phyloP scores from a whole-genome alignment of 2,888 invertebrate genomes.

The Ectemnius lituratus region DNA sequence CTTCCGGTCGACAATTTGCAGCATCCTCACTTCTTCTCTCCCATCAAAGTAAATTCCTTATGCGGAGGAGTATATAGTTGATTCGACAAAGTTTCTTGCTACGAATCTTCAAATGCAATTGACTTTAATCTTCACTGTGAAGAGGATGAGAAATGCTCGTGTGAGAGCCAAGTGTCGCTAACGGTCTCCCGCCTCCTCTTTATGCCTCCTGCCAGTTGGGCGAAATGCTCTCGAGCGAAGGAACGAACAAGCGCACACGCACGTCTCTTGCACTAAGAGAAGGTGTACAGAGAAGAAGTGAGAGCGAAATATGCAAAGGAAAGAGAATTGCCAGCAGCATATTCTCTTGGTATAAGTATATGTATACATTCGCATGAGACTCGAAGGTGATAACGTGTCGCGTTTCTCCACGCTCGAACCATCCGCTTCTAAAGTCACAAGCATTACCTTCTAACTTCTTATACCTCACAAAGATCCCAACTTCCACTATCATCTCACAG shows the following conservation, averaged over 20 bases:
- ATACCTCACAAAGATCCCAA: too few relatives aligned
- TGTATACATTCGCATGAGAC: constrained; percentile 34
- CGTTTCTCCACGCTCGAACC: constrained; percentile 11
- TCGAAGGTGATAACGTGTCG: constrained; percentile 55
- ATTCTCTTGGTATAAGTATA: constrained; percentile 35
- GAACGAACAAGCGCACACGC: constrained; percentile 38
- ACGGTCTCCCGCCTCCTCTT: constrained; percentile 54
- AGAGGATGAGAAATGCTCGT: constrained; percentile 45
- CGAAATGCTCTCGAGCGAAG: too few relatives aligned
- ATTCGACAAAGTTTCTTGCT: too few relatives aligned
- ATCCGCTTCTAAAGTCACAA: too few relatives aligned
- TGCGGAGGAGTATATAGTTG: too few relatives aligned
- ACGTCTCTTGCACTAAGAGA: constrained; percentile 44
- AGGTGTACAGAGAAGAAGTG: background rate
- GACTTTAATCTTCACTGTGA: constrained; percentile 27
- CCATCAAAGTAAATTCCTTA: background rate
- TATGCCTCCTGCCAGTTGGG: constrained; percentile 29
- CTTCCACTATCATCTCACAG: too few relatives aligned
- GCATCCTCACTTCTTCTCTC: too few relatives aligned
- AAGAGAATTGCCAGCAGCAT: constrained; percentile 41
- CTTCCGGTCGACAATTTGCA: constrained; percentile 34
- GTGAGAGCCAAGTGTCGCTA: constrained; percentile 62
- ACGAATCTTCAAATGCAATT: background rate
- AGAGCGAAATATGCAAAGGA: constrained; percentile 33
- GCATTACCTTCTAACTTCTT: too few relatives aligned